These are phyloP conservation scores for Umimayanthus kanabou DNA, from an alignment of 92 coral and sea anemone genomes.

Conservation along the genomic window DNA sequence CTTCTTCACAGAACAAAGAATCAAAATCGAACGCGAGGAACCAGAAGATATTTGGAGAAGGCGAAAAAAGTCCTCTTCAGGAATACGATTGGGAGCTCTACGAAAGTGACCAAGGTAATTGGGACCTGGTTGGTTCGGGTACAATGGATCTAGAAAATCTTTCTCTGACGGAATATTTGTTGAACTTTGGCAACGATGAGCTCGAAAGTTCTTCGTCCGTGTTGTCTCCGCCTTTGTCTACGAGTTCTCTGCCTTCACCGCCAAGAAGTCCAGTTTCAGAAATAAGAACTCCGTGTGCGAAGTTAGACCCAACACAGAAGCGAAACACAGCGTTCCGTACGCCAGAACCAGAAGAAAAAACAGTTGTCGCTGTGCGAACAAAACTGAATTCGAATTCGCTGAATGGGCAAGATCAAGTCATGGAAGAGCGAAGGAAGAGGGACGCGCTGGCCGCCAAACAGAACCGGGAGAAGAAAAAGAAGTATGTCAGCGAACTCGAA, in stretches of 20 bases:
- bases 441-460: no score
- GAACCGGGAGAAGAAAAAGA: conserved; percentile 65
- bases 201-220: no score
- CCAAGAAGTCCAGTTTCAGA: conserved; percentile 5
- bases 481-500: conserved; percentile 65
- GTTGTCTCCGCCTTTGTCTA: conserved; percentile 6
- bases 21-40: not conserved
- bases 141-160: conserved; percentile 66
- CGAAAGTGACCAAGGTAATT: conserved; percentile 9
- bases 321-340: not conserved
- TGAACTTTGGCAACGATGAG: no score
- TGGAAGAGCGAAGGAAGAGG: no score
- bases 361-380: not conserved
- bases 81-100: conserved; percentile 41
- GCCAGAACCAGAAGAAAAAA: not conserved
- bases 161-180: conserved; percentile 23
- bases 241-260: conserved; percentile 28
- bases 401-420: no score
- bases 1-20: conserved; percentile 32
- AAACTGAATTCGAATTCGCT: not conserved
- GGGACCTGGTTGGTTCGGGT: conserved; percentile 20
- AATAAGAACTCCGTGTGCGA: not conserved
- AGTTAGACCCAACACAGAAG: not conserved
- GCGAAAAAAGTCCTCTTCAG: not conserved
- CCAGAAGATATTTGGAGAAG: not conserved